Evolutionary conservation across 2,888 invertebrate genomes (phyloP).

Genomic region (Drosophila nigritarsus): DNA sequence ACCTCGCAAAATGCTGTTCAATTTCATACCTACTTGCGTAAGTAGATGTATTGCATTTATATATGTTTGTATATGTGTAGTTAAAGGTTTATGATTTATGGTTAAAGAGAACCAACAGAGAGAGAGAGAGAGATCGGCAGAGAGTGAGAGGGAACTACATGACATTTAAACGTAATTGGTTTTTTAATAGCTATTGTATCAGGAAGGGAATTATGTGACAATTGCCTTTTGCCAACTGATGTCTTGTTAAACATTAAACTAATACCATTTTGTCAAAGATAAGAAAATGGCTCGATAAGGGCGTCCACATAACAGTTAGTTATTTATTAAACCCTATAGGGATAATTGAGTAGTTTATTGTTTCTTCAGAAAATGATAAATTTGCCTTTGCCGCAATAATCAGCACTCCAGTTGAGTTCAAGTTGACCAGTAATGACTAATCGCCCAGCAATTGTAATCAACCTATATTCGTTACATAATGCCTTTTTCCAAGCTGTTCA

Average conservation of each 20-base stretch:
- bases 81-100: slow-evolving; percentile 1
- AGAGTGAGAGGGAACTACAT: slow-evolving; percentile 42
- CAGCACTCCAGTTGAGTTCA: background rate
- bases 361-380: background rate
- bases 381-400: background rate
- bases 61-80: background rate
- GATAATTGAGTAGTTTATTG: slow-evolving; percentile 4
- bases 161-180: slow-evolving; percentile 75
- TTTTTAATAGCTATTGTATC: slow-evolving; percentile 79
- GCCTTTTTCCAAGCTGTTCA: slow-evolving; percentile 21
- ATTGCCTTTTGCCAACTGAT: slow-evolving; percentile 64
- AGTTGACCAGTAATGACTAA: slow-evolving; percentile 5
- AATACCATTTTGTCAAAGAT: slow-evolving; percentile 38
- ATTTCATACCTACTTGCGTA: slow-evolving; percentile 24
- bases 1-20: slow-evolving; percentile 34
- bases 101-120: background rate
- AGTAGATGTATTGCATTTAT: slow-evolving; percentile 13
- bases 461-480: background rate
- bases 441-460: background rate
- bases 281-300: slow-evolving; percentile 39
- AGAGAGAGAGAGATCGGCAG: background rate
- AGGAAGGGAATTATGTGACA: slow-evolving; percentile 70
- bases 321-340: slow-evolving; percentile 4
- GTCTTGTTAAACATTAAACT: slow-evolving; percentile 73
- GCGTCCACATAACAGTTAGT: slow-evolving; percentile 1